These are phyloP conservation scores for Eidolon helvum DNA, from an alignment of 2,113 vertebrate species.

Conservation along the genomic window DNA sequence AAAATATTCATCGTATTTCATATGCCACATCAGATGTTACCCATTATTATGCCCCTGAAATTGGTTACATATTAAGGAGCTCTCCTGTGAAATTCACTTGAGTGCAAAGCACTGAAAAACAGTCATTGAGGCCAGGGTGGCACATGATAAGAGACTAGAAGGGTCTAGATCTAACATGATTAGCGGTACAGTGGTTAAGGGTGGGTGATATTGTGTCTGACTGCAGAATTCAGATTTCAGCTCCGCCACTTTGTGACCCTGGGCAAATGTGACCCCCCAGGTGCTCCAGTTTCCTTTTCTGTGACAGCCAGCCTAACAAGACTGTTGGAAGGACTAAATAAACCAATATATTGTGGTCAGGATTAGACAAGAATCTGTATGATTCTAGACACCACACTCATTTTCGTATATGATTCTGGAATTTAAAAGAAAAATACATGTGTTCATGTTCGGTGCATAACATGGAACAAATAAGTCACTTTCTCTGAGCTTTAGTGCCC, in stretches of 20 bases:
- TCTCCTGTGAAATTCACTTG: neutral
- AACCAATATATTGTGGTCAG: neutral
- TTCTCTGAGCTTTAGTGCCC: neutral
- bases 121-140: neutral
- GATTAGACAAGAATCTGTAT: neutral
- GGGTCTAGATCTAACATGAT: neutral
- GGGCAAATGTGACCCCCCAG: neutral
- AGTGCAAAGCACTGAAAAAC: neutral
- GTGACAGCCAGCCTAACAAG: neutral
- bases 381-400: neutral
- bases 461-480: neutral
- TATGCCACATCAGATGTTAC: neutral
- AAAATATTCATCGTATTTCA: neutral
- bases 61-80: neutral
- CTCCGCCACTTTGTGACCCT: neutral
- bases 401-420: neutral
- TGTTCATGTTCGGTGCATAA: neutral
- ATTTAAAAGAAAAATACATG: neutral
- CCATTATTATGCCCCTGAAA: neutral
- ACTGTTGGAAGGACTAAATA: neutral
- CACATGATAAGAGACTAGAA: neutral
- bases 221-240: neutral
- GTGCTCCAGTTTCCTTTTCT: neutral
- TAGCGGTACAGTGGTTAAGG: neutral
- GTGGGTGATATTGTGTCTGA: neutral